Conservation (phyloP, 2,113 vertebrate species). For the Pluvianellus socialis region DNA sequence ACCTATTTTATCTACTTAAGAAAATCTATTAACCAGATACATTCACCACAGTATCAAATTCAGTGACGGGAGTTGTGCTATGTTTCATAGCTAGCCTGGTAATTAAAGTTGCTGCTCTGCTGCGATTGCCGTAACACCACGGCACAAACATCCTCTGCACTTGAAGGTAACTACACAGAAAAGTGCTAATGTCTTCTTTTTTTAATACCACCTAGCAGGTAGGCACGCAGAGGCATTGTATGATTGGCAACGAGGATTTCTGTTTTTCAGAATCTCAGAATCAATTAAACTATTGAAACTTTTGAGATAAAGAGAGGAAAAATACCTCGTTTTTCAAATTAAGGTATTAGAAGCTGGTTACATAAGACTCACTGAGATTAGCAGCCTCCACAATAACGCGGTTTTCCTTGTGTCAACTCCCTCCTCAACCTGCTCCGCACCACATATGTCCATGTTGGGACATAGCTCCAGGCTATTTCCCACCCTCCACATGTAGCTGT, state of each 20-base stretch:
- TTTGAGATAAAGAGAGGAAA: not conserved
- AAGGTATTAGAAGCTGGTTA: not conserved
- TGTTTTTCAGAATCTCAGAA: not conserved
- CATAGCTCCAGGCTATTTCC: not conserved
- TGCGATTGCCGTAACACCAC: not conserved
- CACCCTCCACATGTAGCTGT: not conserved
- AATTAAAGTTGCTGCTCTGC: not conserved
- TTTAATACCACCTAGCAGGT: not conserved
- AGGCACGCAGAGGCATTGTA: not conserved
- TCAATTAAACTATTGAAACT: not conserved
- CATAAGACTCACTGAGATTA: not conserved
- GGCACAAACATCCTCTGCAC: not conserved
- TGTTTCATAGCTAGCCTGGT: not conserved
- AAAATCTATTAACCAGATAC: not conserved
- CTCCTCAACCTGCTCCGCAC: not conserved
- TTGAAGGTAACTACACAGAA: not conserved
- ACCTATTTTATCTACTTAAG: slow-evolving; percentile 21
- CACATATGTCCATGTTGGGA: not conserved
- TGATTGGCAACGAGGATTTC: not conserved
- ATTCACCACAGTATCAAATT: not conserved
- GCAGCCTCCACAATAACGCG: not conserved
- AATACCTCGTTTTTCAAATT: not conserved
- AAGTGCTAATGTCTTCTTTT: not conserved
- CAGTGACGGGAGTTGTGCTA: not conserved
- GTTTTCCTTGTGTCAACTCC: not conserved